Base-by-base conservation (phyloP, 2,888 invertebrate genomes). In the Resseliella maxima region DNA sequence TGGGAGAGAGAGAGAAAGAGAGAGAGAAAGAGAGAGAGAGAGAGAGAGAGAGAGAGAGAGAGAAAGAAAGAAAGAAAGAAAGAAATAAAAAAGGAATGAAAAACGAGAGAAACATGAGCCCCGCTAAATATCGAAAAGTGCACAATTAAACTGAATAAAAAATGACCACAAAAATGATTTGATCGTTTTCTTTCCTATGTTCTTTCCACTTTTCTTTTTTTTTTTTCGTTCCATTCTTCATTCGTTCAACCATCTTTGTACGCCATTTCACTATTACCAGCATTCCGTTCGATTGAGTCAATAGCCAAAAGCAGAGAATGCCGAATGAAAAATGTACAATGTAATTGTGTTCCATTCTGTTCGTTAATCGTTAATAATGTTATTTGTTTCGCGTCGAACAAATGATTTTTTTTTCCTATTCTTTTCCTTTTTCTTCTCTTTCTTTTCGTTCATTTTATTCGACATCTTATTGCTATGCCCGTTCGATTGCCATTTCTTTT, bases 301-400 rank as follows among this genome's bases (percentile, higher is more conserved):
- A 72, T 72, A 72, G 15, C 72, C 31, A n/a, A 72, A 27, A 27
- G 27, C 72, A 72, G 72, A 31, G 2, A n/a, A n/a, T n/a, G n/a
- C n/a, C n/a, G 72, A 72, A 72, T 72, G 72, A 72, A 72, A 72
- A 72, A 72, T 72, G 72, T 2, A 31, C 72, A 35, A 72, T 35
- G 72, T 72, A 72, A 72, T 72, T 72, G 72, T 72, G 72, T 72
- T n/a, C 27, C 59, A 59, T 59, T 59, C 24, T 24, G 59, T 59
- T 59, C 72, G 72, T 72, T 72, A 72, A 72, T 72, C 72, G 72
- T 72, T 72, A 31, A 72, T 72, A 72, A 72, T 72, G 72, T 72
- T 72, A 72, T 72, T 72, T 72, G 72, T 72, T 72, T 72, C 35
- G 72, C 72, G n/a, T n/a, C n/a, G 2, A 72, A 35, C 31, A 27